Percentiles rank a stretch among this genome's conserved stretches.
These are phyloP conservation scores for Dissostichus mawsoni DNA, from an alignment of 2,113 vertebrate species.

Conservation along the genomic window DNA sequence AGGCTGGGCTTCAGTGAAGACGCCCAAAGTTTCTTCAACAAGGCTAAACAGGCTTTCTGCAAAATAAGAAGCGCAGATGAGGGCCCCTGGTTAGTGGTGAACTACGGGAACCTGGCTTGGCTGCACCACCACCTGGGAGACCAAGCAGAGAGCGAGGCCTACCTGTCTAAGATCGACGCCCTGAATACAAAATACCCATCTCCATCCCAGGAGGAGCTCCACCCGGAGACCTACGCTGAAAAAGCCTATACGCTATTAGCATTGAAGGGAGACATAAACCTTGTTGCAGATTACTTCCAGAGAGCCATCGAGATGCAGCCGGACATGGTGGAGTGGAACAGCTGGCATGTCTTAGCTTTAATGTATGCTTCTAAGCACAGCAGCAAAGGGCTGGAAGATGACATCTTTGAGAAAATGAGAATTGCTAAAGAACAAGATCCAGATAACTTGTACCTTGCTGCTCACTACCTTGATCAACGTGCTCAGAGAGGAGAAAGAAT, in stretches of 20 bases:
- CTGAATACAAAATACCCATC: conserved; percentile 45
- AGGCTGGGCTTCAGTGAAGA: neutral
- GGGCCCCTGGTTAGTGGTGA: conserved; percentile 70
- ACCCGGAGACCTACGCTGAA: conserved; percentile 71
- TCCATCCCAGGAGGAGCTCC: conserved; percentile 51
- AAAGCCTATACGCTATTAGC: conserved; percentile 67
- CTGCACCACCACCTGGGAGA: conserved; percentile 57
- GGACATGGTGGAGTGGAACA: conserved; percentile 58
- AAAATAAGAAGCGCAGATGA: conserved; percentile 33
- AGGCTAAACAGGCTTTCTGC: conserved; percentile 62
- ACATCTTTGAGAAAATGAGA: conserved; percentile 32
- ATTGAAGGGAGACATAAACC: neutral
- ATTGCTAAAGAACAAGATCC: conserved; percentile 50
- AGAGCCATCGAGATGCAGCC: conserved; percentile 66
- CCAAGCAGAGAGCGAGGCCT: conserved; percentile 27
- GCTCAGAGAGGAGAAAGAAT: neutral
- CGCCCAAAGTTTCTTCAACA: conserved; percentile 48
- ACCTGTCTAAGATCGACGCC: conserved; percentile 34
- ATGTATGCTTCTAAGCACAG: neutral
- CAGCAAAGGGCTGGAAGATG: neutral
- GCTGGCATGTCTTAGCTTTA: conserved; percentile 17
- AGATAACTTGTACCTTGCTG: conserved; percentile 50
- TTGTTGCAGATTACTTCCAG: conserved; percentile 55
- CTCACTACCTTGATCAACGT: neutral
- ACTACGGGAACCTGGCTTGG: conserved; percentile 72